Base-by-base conservation (phyloP, 2,797 vertebrate genomes). In the Sebastes reedi region DNA sequence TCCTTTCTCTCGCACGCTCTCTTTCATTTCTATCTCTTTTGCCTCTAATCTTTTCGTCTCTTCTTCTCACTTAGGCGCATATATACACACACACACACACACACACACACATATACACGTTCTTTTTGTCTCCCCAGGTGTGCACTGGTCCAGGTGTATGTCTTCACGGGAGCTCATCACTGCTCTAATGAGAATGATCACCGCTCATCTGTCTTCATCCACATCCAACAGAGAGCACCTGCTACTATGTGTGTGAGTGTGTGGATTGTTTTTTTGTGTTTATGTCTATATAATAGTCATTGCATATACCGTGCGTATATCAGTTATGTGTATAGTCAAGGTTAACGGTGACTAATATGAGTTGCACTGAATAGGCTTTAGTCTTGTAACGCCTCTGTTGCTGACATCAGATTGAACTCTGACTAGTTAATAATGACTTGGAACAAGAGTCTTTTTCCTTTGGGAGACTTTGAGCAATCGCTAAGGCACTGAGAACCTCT, bases 171-270 rank as follows among this genome's bases (percentile, higher is more conserved):
- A 94, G 93, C 94, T 95, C 94, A 95, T 95, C 92, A 94, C 93
- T 87, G 90, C 94, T 95, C 94, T 96, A 95, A 94, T 95, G 94
- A 94, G 94, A 92, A 94, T 93, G 91, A 93, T 94, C 93, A 92
- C 85, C 52, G 82, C 92, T 95, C 95, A 96, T 96, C 94, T 95
- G 93, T 96, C 95, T 96, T 95, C 94, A 94, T 96, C 92, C 92
- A 91, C 90, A 91, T 91, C 94, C 94, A 95, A 84, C 91, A 89
- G 93, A 93, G 94, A 95, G 93, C 95, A 96, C 95, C 95, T 96
- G 95, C 95, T 96, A 92, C 92, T 88, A 68, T 91, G 67, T 75
- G 74, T 67, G 77, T 58, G 29, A 30, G 75, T 39, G 65, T 77
- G 68, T 56, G 34, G 50, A 82, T 82, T 58, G 25, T 67, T 70